Conservation (phyloP, 2,797 vertebrate genomes). For the Numenius phaeopus region DNA sequence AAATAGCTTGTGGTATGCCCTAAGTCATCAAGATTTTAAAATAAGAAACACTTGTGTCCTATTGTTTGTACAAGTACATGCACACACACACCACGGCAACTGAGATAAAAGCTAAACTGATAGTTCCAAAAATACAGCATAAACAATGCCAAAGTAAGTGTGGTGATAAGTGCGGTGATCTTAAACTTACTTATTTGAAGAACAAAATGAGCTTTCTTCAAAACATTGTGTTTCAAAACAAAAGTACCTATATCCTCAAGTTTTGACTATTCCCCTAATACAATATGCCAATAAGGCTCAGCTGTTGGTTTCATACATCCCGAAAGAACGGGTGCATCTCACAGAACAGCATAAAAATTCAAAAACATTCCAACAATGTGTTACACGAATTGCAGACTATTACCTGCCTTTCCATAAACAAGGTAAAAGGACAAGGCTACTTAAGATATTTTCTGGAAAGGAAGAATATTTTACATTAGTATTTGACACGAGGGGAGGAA, state of each 20-base stretch:
- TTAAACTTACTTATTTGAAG: not conserved
- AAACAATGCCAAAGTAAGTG: not conserved
- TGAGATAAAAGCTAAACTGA: constrained; percentile 31
- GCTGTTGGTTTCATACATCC: not conserved
- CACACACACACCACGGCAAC: not conserved
- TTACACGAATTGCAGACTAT: not conserved
- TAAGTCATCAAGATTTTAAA: constrained; percentile 55
- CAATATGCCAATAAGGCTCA: not conserved
- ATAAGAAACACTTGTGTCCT: constrained; percentile 45
- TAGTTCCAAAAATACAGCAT: not conserved
- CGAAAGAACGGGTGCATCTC: not conserved
- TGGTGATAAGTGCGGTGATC: not conserved
- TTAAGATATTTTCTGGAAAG: not conserved
- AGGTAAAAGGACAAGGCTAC: not conserved
- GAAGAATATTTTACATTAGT: constrained; percentile 1
- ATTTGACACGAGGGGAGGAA: not conserved
- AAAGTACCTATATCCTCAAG: not conserved
- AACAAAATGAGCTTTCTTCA: constrained; percentile 4
- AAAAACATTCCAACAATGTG: not conserved
- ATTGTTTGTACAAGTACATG: constrained; percentile 42
- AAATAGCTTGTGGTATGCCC: not conserved
- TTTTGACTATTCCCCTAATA: not conserved
- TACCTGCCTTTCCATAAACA: not conserved
- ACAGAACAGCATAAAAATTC: not conserved
- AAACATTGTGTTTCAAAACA: not conserved